Evolutionary conservation across 2,888 invertebrate species (phyloP).

Genomic region (Drosophila antonietae): DNA sequence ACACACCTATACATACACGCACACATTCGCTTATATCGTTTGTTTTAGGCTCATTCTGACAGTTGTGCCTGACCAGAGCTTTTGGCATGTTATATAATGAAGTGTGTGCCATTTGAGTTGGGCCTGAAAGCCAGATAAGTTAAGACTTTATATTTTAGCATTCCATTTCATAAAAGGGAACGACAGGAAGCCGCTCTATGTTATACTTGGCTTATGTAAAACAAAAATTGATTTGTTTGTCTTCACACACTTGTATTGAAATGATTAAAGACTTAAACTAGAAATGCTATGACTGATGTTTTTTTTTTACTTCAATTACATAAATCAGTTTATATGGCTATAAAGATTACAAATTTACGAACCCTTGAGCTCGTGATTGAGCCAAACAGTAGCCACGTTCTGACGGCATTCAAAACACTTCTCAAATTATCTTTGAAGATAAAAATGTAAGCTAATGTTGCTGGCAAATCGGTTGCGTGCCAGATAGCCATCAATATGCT

Average conservation of each 20-base stretch:
- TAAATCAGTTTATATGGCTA: neutral
- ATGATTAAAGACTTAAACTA: neutral
- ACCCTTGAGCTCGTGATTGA: conserved; percentile 31
- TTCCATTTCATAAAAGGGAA: neutral
- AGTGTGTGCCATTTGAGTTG: conserved; percentile 39
- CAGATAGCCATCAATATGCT: conserved; percentile 78
- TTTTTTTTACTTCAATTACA: neutral
- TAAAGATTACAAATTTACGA: neutral
- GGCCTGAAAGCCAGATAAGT: conserved; percentile 33
- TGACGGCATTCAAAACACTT: conserved; percentile 70
- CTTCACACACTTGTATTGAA: neutral
- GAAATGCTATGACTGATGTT: neutral
- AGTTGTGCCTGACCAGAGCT: conserved; percentile 42
- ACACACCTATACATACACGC: conserved; percentile 1
- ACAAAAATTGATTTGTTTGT: neutral
- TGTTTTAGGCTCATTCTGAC: conserved; percentile 48
- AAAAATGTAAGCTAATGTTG: conserved; percentile 26
- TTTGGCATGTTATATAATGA: conserved; percentile 54
- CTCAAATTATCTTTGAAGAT: conserved; percentile 70
- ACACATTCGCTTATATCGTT: conserved; percentile 29
- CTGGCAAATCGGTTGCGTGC: conserved; percentile 64
- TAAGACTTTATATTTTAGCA: conserved; percentile 22
- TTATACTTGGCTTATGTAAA: neutral
- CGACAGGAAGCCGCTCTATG: neutral
- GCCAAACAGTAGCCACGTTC: conserved; percentile 54